Evolutionary conservation across 2,797 vertebrate genomes (phyloP).

Genomic region (Hypotaenidia okinawae): DNA sequence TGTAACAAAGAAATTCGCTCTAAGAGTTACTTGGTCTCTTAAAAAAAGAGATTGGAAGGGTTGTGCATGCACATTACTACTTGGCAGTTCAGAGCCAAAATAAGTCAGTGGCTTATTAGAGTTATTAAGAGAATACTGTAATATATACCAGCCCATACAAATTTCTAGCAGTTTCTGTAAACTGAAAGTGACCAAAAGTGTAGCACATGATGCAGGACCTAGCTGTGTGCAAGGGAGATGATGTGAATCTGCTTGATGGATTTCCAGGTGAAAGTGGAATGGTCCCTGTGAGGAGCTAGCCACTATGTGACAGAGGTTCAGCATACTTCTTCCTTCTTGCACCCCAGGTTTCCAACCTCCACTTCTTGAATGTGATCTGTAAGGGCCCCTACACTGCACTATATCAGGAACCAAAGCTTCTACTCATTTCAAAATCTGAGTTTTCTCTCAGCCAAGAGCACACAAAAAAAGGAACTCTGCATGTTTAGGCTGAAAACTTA

Average conservation of each 20-base stretch:
- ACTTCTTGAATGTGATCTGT: not conserved
- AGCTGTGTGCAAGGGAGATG: not conserved
- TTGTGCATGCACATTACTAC: not conserved
- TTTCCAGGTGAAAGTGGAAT: not conserved
- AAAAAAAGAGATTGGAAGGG: not conserved
- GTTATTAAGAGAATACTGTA: not conserved
- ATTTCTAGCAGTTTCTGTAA: not conserved
- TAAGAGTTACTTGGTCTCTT: not conserved
- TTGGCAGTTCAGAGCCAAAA: not conserved
- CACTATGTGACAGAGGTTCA: rapidly evolving
- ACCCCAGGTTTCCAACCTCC: not conserved
- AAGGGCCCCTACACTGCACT: not conserved
- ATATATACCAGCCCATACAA: rapidly evolving
- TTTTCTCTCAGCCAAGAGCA: not conserved
- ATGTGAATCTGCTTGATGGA: not conserved
- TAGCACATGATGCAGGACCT: rapidly evolving
- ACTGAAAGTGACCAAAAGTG: not conserved
- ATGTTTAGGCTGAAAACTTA: not conserved
- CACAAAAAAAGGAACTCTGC: not conserved
- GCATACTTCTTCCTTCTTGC: not conserved
- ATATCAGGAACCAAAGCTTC: not conserved
- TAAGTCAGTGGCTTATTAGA: not conserved
- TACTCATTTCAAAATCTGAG: not conserved
- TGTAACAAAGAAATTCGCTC: not conserved
- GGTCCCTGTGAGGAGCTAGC: not conserved